Conservation (phyloP, 2,113 vertebrate genomes). For the Microtus richardsoni region DNA sequence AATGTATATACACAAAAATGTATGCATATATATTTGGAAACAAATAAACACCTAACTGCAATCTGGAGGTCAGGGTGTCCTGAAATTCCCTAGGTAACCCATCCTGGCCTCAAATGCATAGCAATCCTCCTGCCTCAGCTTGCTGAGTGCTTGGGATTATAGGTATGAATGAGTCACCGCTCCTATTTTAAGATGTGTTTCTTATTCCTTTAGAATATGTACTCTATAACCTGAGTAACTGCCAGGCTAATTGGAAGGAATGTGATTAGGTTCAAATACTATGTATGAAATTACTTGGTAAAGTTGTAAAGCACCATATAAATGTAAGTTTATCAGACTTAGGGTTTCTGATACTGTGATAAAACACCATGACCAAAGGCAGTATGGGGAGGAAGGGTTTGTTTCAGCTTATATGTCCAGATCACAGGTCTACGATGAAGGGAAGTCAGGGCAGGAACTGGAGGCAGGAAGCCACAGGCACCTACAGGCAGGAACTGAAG, state of each 20-base stretch:
- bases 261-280: conserved; percentile 3
- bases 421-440: neutral
- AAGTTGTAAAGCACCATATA: neutral
- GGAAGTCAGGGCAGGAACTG: neutral
- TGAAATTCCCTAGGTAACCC: neutral
- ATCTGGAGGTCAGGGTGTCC: neutral
- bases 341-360: neutral
- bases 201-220: neutral
- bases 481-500: neutral
- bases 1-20: neutral
- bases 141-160: neutral
- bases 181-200: neutral
- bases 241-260: neutral
- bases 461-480: neutral
- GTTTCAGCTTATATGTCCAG: neutral
- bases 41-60: neutral
- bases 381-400: neutral
- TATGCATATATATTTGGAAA: neutral
- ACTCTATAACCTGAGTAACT: neutral
- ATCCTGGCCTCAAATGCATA: neutral
- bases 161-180: neutral
- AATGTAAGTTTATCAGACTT: neutral
- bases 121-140: neutral
- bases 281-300: conserved; percentile 25
- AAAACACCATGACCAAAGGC: neutral